Percentiles rank a stretch among this genome's conserved stretches.
phyloP scores from a whole-genome alignment of 2,113 vertebrate species.

The Platysteira castanea region DNA sequence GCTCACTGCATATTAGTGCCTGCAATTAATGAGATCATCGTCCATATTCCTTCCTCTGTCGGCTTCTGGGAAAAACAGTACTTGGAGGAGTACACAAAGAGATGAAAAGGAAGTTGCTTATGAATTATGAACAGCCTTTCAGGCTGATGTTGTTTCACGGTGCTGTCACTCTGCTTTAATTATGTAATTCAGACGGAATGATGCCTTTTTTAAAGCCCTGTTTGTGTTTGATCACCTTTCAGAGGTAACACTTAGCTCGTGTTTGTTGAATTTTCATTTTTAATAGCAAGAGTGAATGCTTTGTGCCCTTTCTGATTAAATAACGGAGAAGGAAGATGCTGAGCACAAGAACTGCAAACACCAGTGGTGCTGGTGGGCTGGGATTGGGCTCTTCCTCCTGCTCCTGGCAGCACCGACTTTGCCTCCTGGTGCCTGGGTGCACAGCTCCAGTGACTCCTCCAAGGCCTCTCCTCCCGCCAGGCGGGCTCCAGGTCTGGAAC shows the following conservation, averaged over 20 bases:
- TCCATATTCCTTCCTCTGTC: not conserved
- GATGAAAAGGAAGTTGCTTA: constrained; percentile 54
- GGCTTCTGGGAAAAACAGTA: not conserved
- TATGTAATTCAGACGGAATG: not conserved
- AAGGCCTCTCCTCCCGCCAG: not conserved
- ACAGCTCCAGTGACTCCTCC: not conserved
- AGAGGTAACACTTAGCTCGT: not conserved
- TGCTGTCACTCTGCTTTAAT: constrained; percentile 29
- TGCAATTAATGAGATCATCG: not conserved
- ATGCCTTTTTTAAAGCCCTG: not conserved
- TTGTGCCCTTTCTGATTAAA: not conserved
- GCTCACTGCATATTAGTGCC: not conserved
- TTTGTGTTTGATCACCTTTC: constrained; percentile 54
- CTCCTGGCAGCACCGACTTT: not conserved
- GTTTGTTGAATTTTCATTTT: not conserved
- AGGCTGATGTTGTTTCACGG: not conserved
- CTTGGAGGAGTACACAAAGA: constrained; percentile 39
- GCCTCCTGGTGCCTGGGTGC: accelerated
- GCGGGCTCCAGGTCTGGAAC: not conserved
- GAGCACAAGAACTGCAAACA: not conserved
- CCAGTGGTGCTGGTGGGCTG: not conserved
- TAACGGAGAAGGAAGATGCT: not conserved
- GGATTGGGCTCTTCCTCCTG: not conserved
- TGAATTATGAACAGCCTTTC: constrained; percentile 62
- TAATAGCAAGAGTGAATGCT: not conserved